phyloP scores from a whole-genome alignment of 1,140 invertebrate species.

The Oscheius sp. region DNA sequence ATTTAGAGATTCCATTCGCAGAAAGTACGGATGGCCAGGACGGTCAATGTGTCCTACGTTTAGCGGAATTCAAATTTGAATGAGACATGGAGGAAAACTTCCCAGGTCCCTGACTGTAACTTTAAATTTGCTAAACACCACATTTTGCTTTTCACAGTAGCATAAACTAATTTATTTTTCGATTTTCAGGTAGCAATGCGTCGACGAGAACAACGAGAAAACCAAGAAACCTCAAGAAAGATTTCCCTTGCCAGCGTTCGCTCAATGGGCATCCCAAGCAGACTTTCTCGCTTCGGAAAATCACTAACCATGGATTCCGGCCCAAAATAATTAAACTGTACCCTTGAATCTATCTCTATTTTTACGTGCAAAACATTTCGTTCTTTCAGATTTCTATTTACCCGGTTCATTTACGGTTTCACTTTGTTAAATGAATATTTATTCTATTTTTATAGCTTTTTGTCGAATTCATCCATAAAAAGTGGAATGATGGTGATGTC shows the following conservation, averaged over 20 bases:
- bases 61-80: no score
- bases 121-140: slow-evolving; percentile 28
- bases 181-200: slow-evolving; percentile 6
- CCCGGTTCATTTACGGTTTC: no score
- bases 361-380: background rate
- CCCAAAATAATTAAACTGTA: slow-evolving; percentile 10
- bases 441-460: no score
- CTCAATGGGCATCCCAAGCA: slow-evolving; percentile 54
- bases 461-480: no score
- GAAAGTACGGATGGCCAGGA: no score
- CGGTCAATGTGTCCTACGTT: no score
- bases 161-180: slow-evolving; percentile 2
- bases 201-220: slow-evolving; percentile 10
- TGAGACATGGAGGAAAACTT: no score
- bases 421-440: no score
- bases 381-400: slow-evolving; percentile 1
- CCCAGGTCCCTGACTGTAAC: no score
- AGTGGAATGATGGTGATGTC: no score
- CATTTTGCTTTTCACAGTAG: slow-evolving; percentile 13
- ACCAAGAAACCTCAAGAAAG: slow-evolving; percentile 42
- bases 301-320: slow-evolving; percentile 54
- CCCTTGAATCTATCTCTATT: background rate
- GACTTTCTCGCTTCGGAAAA: slow-evolving; percentile 56
- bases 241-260: slow-evolving; percentile 57
- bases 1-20: no score